These are phyloP conservation scores for Campylomormyrus tamandua DNA, from an alignment of 2,113 vertebrate genomes.

Conservation along the genomic window DNA sequence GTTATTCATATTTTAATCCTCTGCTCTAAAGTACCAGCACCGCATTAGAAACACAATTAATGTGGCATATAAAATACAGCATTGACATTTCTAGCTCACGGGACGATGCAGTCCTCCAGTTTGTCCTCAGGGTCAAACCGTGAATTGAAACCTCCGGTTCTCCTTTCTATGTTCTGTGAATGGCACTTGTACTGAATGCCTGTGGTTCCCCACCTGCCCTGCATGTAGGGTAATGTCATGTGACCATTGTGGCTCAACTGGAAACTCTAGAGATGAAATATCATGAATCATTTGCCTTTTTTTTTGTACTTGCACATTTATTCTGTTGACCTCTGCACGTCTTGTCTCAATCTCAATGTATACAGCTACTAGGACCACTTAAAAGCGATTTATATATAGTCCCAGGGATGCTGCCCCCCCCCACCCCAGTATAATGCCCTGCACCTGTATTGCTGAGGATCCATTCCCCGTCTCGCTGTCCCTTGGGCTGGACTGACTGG, in stretches of 20 bases:
- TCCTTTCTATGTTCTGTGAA: background rate
- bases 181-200: background rate
- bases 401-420: background rate
- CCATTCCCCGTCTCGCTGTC: slow-evolving; percentile 58
- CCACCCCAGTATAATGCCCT: background rate
- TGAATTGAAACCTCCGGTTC: background rate
- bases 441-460: slow-evolving; percentile 64
- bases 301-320: background rate
- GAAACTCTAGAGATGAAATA: background rate
- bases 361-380: background rate
- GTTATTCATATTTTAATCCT: background rate
- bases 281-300: background rate
- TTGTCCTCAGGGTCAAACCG: background rate
- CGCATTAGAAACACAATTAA: background rate
- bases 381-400: background rate
- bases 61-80: background rate
- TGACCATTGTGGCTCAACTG: background rate
- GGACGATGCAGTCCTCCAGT: background rate
- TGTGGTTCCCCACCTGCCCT: background rate
- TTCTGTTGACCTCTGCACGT: background rate
- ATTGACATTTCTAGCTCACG: background rate
- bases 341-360: background rate
- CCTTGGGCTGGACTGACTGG: slow-evolving; percentile 59
- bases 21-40: background rate
- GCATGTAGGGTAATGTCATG: background rate